Conservation (phyloP, 1,140 invertebrate species). For the Scaptomyza graminum region DNA sequence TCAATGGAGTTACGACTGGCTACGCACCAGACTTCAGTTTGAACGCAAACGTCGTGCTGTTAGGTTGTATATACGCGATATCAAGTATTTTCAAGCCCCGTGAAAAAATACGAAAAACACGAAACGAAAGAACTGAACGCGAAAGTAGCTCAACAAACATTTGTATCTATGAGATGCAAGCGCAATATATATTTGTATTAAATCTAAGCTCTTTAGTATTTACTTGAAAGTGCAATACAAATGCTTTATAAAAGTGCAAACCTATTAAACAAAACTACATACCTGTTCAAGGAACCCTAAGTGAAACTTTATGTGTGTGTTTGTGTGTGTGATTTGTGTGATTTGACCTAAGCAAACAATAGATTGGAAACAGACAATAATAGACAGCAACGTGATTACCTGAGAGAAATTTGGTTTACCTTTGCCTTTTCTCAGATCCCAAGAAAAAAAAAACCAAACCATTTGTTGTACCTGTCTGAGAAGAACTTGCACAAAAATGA, state of each 20-base stretch:
- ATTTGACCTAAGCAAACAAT: conserved; percentile 67
- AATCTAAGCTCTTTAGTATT: conserved; percentile 40
- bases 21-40: conserved; percentile 48
- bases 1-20: conserved; percentile 26
- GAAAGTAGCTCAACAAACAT: conserved; percentile 10
- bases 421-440: not conserved
- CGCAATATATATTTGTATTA: conserved; percentile 13
- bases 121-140: conserved; percentile 45
- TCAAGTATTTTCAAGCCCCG: conserved; percentile 14
- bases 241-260: conserved; percentile 39
- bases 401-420: conserved; percentile 14
- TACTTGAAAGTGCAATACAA: conserved; percentile 65
- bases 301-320: not conserved
- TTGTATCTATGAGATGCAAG: conserved; percentile 41
- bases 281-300: conserved; percentile 43
- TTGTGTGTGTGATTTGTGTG: conserved; percentile 13
- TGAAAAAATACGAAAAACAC: conserved; percentile 29
- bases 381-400: conserved; percentile 39
- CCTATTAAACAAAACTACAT: conserved; percentile 21
- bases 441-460: not conserved
- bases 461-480: conserved; percentile 12
- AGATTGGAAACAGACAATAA: not conserved
- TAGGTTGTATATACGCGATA: conserved; percentile 67
- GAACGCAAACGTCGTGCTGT: conserved; percentile 53
- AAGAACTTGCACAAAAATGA: conserved; percentile 82